Conservation (phyloP, 2,797 vertebrate genomes). For the Leptatherina wallacei region DNA sequence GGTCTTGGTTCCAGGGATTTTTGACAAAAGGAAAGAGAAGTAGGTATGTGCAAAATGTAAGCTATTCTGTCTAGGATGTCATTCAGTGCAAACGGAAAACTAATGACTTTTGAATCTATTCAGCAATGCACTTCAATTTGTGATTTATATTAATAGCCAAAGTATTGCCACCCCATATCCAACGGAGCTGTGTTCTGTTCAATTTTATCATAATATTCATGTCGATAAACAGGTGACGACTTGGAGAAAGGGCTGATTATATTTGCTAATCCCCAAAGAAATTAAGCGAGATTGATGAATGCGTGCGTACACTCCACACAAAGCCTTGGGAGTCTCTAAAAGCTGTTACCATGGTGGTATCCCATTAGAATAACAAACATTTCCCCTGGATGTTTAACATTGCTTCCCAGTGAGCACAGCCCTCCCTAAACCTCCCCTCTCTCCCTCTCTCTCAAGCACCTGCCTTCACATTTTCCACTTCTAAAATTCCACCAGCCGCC, state of each 20-base stretch:
- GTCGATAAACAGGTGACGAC: conserved; percentile 76
- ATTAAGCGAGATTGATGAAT: conserved; percentile 77
- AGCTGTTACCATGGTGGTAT: conserved; percentile 83
- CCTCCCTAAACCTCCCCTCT: conserved; percentile 57
- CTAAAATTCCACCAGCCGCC: conserved; percentile 76
- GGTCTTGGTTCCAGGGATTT: conserved; percentile 42
- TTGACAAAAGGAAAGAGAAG: conserved; percentile 14
- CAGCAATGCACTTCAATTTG: conserved; percentile 65
- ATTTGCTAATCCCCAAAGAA: conserved; percentile 80
- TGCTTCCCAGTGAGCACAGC: conserved; percentile 78
- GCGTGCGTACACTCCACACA: conserved; percentile 77
- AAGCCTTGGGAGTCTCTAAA: conserved; percentile 81
- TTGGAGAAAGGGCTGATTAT: conserved; percentile 76
- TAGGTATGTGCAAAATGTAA: conserved; percentile 57
- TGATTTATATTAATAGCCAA: conserved; percentile 71
- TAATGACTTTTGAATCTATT: conserved; percentile 73
- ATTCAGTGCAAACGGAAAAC: conserved; percentile 66
- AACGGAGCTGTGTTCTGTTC: conserved; percentile 57
- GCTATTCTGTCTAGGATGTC: conserved; percentile 58
- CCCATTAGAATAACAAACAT: conserved; percentile 86
- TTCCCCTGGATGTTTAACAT: conserved; percentile 84
- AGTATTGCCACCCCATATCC: conserved; percentile 55
- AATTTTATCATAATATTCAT: conserved; percentile 71
- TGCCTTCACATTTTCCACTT: conserved; percentile 83
- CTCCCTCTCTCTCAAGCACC: conserved; percentile 73